Base-by-base conservation (phyloP, 2,888 invertebrate species). In the Temnothorax unifasciatus region DNA sequence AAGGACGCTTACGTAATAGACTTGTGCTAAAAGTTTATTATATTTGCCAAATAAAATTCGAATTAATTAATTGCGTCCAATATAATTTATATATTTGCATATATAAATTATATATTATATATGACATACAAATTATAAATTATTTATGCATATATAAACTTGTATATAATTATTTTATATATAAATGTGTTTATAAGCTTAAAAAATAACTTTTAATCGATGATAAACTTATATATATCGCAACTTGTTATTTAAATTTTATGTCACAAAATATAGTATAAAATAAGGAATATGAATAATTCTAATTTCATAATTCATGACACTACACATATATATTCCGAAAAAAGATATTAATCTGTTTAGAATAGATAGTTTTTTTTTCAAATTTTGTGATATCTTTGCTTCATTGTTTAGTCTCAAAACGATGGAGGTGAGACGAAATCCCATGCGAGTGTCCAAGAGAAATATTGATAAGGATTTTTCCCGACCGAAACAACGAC, bases 361-460 rank as follows among this genome's bases (percentile, higher is more conserved):
- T 41, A 41, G 3, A 13, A n/a, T n/a, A 9, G 3, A 41, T 41
- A 18, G 6, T 64, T 38, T 41, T 54, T 38, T 15, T 66, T 25
- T 15, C 34, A 21, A 50, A 63, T n/a, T n/a, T 74, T 47, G 9
- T 8, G 21, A 21, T n/a, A 38, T 38, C 1, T 41, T 13, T 29
- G 8, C 1, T 41, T 18, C 2, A 54, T 29, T 47, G 50, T 13
- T 68, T 29, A 87, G 87, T 50, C 85, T 86, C 1, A 83, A 82
- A 41, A 82, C 86, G 25, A 79, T 87, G 6, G 92, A 92, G 57
- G 90, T 93, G 0, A 87, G 92, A 41, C 85, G 92, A 34, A 92
- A 93, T 85, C 92, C 93, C 0, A 87, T 86, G 18, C 90, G 93
- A 0, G 87, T 89, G n/a, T 90, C 89, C 5, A 93, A 92, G 75